These are phyloP conservation scores for Sakesphorus luctuosus DNA, from an alignment of 2,113 vertebrate genomes.

Conservation along the genomic window DNA sequence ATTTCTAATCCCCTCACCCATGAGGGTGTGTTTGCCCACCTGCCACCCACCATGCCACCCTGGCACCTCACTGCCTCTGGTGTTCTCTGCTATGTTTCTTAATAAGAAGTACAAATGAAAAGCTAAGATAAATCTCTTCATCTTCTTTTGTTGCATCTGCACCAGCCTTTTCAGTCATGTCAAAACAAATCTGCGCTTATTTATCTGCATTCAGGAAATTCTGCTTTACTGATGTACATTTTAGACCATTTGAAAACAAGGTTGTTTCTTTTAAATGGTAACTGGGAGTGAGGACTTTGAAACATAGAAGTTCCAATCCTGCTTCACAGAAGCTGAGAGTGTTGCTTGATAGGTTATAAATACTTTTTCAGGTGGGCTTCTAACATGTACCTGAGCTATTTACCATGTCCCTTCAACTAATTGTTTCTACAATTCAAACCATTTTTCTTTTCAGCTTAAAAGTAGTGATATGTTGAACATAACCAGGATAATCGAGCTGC, in stretches of 20 bases:
- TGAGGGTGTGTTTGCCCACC: background rate
- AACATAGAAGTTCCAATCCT: background rate
- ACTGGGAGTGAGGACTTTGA: background rate
- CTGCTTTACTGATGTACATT: background rate
- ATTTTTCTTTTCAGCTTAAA: background rate
- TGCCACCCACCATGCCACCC: rapidly evolving
- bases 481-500: background rate
- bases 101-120: background rate
- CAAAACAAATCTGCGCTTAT: background rate
- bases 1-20: background rate
- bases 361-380: background rate
- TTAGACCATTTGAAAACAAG: background rate
- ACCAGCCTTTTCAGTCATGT: background rate
- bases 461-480: background rate
- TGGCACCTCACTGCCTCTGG: rapidly evolving
- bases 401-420: background rate
- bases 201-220: background rate
- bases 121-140: background rate
- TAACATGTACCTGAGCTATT: background rate
- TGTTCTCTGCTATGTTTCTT: background rate
- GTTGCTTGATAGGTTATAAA: background rate
- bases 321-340: background rate
- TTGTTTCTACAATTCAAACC: background rate
- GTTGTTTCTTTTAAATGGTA: background rate
- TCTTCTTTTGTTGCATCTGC: background rate